Conservation (phyloP, 2,888 invertebrate genomes). For the Horisme vitalbata region DNA sequence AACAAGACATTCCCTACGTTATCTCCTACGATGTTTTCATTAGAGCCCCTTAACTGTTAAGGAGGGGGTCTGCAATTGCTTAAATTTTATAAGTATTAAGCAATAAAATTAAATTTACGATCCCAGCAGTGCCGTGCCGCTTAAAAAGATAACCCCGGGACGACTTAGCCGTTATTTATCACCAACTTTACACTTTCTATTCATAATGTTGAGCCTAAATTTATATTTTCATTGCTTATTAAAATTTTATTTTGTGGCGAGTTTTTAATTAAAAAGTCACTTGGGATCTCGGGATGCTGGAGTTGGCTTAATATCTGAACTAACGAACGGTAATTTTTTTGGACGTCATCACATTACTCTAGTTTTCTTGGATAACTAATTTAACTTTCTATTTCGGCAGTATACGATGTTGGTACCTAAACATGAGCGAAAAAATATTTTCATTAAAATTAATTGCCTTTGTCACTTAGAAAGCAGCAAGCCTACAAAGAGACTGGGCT, state of each 20-base stretch:
- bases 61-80: conserved; percentile 45
- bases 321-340: conserved; percentile 7
- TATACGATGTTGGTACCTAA: no score
- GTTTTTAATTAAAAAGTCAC: conserved; percentile 37
- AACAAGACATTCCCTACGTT: conserved; percentile 30
- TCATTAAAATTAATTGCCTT: no score
- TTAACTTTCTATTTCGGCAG: no score
- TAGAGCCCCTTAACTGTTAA: conserved; percentile 27
- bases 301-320: conserved; percentile 9
- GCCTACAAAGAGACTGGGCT: no score
- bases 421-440: no score
- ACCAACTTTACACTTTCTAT: conserved; percentile 55
- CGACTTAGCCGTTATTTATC: conserved; percentile 61
- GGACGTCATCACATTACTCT: no score
- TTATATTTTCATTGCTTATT: conserved; percentile 54
- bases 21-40: conserved; percentile 33
- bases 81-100: conserved; percentile 58
- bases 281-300: conserved; percentile 12
- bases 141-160: conserved; percentile 64
- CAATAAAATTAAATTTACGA: conserved; percentile 66
- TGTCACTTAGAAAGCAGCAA: no score
- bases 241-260: conserved; percentile 44
- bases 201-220: conserved; percentile 55
- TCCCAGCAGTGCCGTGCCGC: conserved; percentile 47
- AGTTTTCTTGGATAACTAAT: no score